These are phyloP conservation scores for Philopotamus ludificatus DNA, from an alignment of 1,140 invertebrate genomes.

Conservation along the genomic window DNA sequence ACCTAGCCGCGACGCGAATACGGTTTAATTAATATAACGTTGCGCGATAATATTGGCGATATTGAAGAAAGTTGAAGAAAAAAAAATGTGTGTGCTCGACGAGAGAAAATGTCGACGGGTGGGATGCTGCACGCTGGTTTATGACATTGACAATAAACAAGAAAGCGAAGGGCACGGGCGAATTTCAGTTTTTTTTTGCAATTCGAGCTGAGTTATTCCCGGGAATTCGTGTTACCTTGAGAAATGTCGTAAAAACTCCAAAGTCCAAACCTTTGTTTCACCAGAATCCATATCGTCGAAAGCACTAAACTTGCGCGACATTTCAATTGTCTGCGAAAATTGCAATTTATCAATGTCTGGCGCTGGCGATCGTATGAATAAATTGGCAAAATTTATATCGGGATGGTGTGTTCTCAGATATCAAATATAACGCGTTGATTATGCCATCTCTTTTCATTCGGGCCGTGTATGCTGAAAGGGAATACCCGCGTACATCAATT, in stretches of 20 bases:
- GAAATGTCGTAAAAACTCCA: conserved; percentile 22
- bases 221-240: conserved; percentile 15
- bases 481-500: conserved; percentile 26
- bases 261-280: conserved; percentile 10
- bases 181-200: not conserved
- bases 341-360: too few species aligned
- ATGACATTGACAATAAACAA: too few species aligned
- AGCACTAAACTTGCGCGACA: conserved; percentile 14
- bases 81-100: too few species aligned
- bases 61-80: not conserved
- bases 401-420: too few species aligned
- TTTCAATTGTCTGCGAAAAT: conserved; percentile 27
- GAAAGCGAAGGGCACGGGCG: too few species aligned
- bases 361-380: too few species aligned
- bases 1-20: too few species aligned
- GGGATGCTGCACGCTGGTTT: too few species aligned
- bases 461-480: not conserved
- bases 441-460: not conserved
- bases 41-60: not conserved
- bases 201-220: conserved; percentile 19
- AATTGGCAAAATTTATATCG: too few species aligned
- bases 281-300: conserved; percentile 14
- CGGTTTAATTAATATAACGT: too few species aligned
- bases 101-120: too few species aligned
- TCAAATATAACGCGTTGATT: too few species aligned